Percentiles rank a stretch among this genome's conserved stretches.
phyloP scores from a whole-genome alignment of 2,888 invertebrate species.

The Portevinia maculata region DNA sequence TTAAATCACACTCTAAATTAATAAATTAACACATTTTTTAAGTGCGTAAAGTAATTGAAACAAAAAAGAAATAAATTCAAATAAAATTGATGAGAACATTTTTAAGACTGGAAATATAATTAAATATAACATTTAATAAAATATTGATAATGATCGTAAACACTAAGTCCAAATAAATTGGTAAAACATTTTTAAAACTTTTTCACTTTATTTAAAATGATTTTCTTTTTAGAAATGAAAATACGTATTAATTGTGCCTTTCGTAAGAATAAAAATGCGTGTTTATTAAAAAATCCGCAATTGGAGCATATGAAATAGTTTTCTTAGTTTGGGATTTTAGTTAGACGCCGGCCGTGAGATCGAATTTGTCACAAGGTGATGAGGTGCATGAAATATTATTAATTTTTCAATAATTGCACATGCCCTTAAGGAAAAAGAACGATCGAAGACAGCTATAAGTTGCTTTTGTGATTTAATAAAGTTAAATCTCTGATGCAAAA shows the following conservation, averaged over 20 bases:
- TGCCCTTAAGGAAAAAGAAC: too few species aligned
- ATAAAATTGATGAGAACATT: constrained; percentile 70
- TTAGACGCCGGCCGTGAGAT: too few species aligned
- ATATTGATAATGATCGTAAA: constrained; percentile 62
- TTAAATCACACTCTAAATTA: constrained; percentile 48
- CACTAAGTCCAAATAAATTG: constrained; percentile 49
- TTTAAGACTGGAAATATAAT: constrained; percentile 72
- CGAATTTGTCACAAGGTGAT: too few species aligned
- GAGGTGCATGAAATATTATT: too few species aligned
- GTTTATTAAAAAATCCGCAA: constrained; percentile 1
- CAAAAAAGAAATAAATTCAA: not conserved
- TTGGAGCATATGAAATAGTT: too few species aligned
- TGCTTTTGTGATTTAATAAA: too few species aligned
- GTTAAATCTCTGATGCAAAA: too few species aligned
- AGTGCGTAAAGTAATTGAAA: constrained; percentile 40
- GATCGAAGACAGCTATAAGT: too few species aligned
- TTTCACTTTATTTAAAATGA: not conserved
- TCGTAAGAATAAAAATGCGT: constrained; percentile 70
- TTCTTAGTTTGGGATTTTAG: too few species aligned
- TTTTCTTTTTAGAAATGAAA: constrained; percentile 1
- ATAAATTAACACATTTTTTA: constrained; percentile 52
- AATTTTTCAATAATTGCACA: too few species aligned
- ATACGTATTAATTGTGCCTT: constrained; percentile 73
- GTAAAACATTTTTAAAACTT: not conserved
- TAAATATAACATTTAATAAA: constrained; percentile 53